These are phyloP conservation scores for Glaucopsyche alexis DNA, from an alignment of 2,888 invertebrate genomes.

Conservation along the genomic window DNA sequence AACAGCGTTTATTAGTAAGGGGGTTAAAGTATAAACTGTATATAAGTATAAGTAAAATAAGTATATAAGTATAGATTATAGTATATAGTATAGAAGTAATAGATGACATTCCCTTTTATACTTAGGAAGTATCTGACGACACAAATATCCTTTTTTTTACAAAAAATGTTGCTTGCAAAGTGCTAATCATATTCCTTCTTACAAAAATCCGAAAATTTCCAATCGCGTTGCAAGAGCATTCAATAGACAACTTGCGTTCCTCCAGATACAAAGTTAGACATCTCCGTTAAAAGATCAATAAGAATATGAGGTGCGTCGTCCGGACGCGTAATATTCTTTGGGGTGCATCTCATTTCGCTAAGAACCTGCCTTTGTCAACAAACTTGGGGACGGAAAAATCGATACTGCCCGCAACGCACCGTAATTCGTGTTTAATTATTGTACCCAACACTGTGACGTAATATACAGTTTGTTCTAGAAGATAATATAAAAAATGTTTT, in stretches of 20 bases:
- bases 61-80: no score
- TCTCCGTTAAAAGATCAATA: slow-evolving; percentile 46
- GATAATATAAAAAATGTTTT: neutral
- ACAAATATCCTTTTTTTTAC: no score
- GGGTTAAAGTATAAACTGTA: no score
- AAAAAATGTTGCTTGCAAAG: neutral
- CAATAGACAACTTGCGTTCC: neutral
- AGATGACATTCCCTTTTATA: no score
- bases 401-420: slow-evolving; percentile 63
- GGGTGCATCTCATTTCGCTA: slow-evolving; percentile 81
- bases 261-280: slow-evolving; percentile 32
- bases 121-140: no score
- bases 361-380: slow-evolving; percentile 80
- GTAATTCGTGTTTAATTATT: slow-evolving; percentile 13
- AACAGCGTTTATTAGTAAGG: no score
- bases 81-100: no score
- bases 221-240: neutral
- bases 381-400: slow-evolving; percentile 76
- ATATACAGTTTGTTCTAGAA: no score
- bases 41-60: no score
- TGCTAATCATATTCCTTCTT: neutral
- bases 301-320: slow-evolving; percentile 43
- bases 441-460: neutral
- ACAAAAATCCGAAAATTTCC: neutral
- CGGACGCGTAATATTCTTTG: slow-evolving; percentile 75